Evolutionary conservation across 2,888 invertebrate species (phyloP).

Genomic region (Pheosia tremula): DNA sequence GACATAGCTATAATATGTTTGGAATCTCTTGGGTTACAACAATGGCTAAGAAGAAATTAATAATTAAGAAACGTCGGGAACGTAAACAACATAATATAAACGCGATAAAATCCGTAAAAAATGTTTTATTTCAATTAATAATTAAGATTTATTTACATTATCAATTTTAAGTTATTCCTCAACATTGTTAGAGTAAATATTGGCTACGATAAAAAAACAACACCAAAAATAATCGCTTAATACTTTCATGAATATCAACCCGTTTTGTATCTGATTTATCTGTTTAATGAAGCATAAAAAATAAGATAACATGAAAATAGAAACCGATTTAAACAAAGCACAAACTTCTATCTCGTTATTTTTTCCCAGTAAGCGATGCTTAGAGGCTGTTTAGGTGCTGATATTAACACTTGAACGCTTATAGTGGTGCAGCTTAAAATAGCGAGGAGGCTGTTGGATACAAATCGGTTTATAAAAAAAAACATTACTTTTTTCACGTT

Average conservation of each 20-base stretch:
- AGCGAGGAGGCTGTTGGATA: neutral
- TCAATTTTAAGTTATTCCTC: too few species aligned
- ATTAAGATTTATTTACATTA: too few species aligned
- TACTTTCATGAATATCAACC: neutral
- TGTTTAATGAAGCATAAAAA: neutral
- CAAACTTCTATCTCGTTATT: neutral
- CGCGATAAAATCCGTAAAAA: too few species aligned
- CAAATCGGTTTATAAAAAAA: neutral
- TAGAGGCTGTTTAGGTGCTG: neutral
- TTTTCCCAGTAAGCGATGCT: neutral
- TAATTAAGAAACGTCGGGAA: too few species aligned
- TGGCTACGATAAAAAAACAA: too few species aligned
- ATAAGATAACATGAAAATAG: neutral
- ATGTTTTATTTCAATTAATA: too few species aligned
- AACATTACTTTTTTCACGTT: too few species aligned
- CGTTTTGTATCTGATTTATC: neutral
- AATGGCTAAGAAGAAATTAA: too few species aligned
- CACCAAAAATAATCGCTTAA: neutral
- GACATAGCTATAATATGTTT: too few species aligned
- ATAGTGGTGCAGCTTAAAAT: slow-evolving; percentile 1
- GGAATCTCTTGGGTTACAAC: too few species aligned
- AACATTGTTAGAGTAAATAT: too few species aligned
- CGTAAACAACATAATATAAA: too few species aligned
- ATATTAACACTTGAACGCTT: slow-evolving; percentile 4
- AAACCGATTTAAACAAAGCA: slow-evolving; percentile 2